A percentile compares a stretch with the other conserved stretches of the same genome.
phyloP scores from a whole-genome alignment of 2,113 vertebrate species.

The Sorex fumeus region DNA sequence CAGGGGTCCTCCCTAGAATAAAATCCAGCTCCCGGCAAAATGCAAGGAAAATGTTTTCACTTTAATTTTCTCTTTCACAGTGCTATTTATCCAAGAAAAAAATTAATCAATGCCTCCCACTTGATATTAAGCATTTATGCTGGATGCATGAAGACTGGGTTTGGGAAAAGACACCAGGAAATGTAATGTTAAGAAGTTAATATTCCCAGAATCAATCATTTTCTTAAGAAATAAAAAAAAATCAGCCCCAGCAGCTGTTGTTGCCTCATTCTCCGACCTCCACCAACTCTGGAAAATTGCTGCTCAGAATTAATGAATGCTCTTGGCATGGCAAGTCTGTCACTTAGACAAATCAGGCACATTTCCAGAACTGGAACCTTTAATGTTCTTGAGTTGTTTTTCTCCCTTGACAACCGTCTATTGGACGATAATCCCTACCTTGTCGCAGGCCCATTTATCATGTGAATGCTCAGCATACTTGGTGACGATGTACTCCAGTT shows the following conservation, averaged over 20 bases:
- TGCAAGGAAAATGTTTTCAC: not conserved
- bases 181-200: not conserved
- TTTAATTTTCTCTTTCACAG: not conserved
- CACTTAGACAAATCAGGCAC: conserved; percentile 60
- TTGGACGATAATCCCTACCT: conserved; percentile 90
- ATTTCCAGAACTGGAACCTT: conserved; percentile 69
- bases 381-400: conserved; percentile 48
- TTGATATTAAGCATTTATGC: not conserved
- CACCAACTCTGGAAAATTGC: conserved; percentile 42
- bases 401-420: conserved; percentile 16
- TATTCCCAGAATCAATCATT: conserved; percentile 5
- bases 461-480: conserved; percentile 97
- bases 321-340: not conserved
- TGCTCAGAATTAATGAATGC: conserved; percentile 54
- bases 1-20: not conserved
- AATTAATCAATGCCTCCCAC: not conserved
- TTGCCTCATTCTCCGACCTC: not conserved
- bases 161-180: not conserved
- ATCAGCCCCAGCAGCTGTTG: not conserved
- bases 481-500: conserved; percentile 96
- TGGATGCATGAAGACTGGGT: not conserved
- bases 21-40: conserved; percentile 18
- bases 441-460: conserved; percentile 98
- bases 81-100: not conserved
- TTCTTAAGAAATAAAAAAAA: conserved; percentile 63